Evolutionary conservation across 2,888 invertebrate genomes (phyloP), one percentile per base, ranked within the genome.

Genomic region (Cryptus armator): DNA sequence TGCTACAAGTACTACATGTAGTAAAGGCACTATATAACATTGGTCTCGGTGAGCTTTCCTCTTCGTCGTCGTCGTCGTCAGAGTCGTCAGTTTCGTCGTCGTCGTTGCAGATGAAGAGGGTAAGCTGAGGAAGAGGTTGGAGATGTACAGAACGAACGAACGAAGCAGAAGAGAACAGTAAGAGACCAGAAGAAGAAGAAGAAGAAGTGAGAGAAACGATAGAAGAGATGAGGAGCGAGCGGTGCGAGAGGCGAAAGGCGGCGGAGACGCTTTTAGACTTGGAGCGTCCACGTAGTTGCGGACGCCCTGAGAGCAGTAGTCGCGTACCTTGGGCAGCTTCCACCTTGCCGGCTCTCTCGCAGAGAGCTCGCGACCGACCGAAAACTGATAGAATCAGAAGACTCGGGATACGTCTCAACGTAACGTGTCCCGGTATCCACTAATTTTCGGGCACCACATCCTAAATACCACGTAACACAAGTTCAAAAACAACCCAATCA

Each of bases 221-320:
- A 85, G 86, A 70, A 80, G 77, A 82, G 62, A 78, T 71, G 79
- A 79, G 71, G 81, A 80, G 83, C 43, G 85, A 85, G 85, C 81
- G 86, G 81, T 53, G 84, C 70, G 79, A 53, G 88, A 89, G 86
- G 86, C 85, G 81, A 86, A 37, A 90, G 89, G 91, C 90, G 92
- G 91, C 90, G 89, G 89, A 91, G 92, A 93, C 93, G 92, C 89
- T 93, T 93, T 93, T 93, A 93, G 93, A 93, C 90, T 91, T 90
- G 90, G 90, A 92, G 91, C 91, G 91, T 92, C 91, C 89, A 91
- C 92, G 91, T 90, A 91, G 93, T 91, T 92, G 92, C 90, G 91
- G 79, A 90, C 89, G 91, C 91, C 91, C 91, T 90, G 91, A 90
- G 88, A 91, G 89, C 91, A 92, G 92, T 92, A 91, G 92, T 92